Base-by-base conservation (phyloP, 2,797 vertebrate species). In the Tragopan temminckii region DNA sequence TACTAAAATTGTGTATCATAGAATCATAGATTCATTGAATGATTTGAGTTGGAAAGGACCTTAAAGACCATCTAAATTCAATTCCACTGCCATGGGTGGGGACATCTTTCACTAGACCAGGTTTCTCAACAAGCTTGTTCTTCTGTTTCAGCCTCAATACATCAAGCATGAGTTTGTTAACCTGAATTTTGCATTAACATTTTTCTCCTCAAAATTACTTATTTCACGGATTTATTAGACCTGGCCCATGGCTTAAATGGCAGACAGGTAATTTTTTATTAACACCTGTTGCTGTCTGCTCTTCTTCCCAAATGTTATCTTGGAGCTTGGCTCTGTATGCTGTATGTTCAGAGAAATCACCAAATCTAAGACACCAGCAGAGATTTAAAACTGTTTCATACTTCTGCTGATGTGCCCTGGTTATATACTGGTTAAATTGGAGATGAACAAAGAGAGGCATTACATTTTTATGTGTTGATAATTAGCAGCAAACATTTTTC, bases 371-470 rank as follows among this genome's bases (percentile, higher is more conserved):
- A 62, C 6, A 70, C 1, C 8, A 43, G 9, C 12, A 67, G 8
- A 25, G 31, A 59, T 11, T 29, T 70, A 33, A 33, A 90, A 45
- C 13, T 78, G 9, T 36, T 81, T 85, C 75, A 8, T 25, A 72
- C 38, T 21, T 69, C 0, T 19, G 15, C 6, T 55, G 14, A 59
- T 16, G 18, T 50, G 3, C 0, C 2, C 2, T 45, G 9, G 3
- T 9, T 42, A 7, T n/a, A 55, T 33, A 24, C 0, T 1, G 13
- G 5, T 2, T 24, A 61, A 83, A 78, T 36, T 1, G 29, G 8
- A 7, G 3, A 12, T 55, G 9, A 11, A 6, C 17, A 36, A 74
- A 4, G 8, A 16, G 16, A 85, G 3, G 3, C 3, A 52, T 53
- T 19, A 42, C 5, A 14, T 13, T 66, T 80, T 63, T n/a, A 36